Evolutionary conservation across 2,113 vertebrate species (phyloP), one percentile per base, ranked within the genome.

Genomic region (Cochlearius cochlearius): DNA sequence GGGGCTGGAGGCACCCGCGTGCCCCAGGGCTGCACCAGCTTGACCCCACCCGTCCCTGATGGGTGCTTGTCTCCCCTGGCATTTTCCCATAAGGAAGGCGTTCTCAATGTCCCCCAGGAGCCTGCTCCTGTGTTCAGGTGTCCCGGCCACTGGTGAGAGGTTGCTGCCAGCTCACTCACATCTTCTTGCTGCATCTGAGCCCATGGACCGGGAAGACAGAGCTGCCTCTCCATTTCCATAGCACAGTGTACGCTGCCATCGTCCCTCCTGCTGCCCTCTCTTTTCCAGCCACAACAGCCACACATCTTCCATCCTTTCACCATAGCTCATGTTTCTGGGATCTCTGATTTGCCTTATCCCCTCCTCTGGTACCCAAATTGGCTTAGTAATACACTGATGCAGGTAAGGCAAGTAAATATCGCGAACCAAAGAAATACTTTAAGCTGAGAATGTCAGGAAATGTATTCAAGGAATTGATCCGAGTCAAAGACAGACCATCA

Each of bases 321-420:
- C 3, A 1, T 8, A 38, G 20, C 13, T 32, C 13, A 0, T 4
- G 30, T 1, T 25, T 29, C 75, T 21, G 43, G 80, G n/a, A 12
- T 32, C 53, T 10, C 56, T 21, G 47, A 5, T 43, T 10, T 45
- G 15, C 49, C 49, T 53, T 30, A 5, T 22, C 4, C 25, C 55
- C 19, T 32, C 38, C 36, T 8, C 41, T 26, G 32, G 34, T 2
- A 1, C 66, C 41, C 3, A 0, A 12, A 19, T 1, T 8, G 41
- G 4, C 49, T 56, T 41, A 38, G 47, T 12, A 41, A 36, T 10
- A 14, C 27, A 19, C 60, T 26, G 47, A 19, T 1, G 6, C 8
- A 34, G 30, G 25, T 4, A 6, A 27, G 79, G 58, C 47, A 58
- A 27, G 47, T 1, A 39, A 66, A 21, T 3, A 30, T 0, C 45